phyloP scores from a whole-genome alignment of 2,888 invertebrate species.

The Neoitamus cyanurus region DNA sequence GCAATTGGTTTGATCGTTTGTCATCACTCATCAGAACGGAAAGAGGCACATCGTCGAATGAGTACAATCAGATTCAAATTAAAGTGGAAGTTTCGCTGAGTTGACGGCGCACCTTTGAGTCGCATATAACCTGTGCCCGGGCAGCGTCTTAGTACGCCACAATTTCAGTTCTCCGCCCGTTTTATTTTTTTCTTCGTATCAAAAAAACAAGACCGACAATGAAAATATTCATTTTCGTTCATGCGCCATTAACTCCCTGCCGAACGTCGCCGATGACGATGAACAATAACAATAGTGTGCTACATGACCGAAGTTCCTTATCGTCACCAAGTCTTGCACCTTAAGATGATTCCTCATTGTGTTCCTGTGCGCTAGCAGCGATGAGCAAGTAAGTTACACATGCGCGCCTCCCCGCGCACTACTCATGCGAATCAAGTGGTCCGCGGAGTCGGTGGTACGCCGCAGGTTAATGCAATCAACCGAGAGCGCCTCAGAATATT shows the following conservation, averaged over 20 bases:
- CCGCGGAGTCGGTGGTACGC: slow-evolving; percentile 17
- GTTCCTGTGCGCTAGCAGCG: not conserved
- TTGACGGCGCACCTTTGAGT: slow-evolving; percentile 32
- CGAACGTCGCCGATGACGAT: not conserved
- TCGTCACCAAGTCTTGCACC: slow-evolving; percentile 41
- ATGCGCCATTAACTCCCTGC: slow-evolving; percentile 43
- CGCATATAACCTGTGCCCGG: slow-evolving; percentile 13
- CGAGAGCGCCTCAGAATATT: not conserved
- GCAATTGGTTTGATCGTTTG: not conserved
- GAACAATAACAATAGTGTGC: slow-evolving; percentile 36
- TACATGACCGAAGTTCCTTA: slow-evolving; percentile 45
- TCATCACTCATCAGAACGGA: slow-evolving; percentile 22
- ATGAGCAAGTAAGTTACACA: slow-evolving; percentile 35
- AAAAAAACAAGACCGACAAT: not conserved
- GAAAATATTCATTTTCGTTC: slow-evolving; percentile 29
- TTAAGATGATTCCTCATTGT: slow-evolving; percentile 20
- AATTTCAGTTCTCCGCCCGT: not conserved
- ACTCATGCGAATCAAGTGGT: slow-evolving; percentile 43
- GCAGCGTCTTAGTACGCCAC: slow-evolving; percentile 1
- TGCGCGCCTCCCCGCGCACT: not conserved
- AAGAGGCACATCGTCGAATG: not conserved
- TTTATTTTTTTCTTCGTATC: not conserved
- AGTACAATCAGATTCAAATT: slow-evolving; percentile 22
- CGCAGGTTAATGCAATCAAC: slow-evolving; percentile 41
- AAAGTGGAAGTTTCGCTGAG: slow-evolving; percentile 45